Base-by-base conservation (phyloP, 2,113 vertebrate genomes). In the Xiphophorus maculatus region DNA sequence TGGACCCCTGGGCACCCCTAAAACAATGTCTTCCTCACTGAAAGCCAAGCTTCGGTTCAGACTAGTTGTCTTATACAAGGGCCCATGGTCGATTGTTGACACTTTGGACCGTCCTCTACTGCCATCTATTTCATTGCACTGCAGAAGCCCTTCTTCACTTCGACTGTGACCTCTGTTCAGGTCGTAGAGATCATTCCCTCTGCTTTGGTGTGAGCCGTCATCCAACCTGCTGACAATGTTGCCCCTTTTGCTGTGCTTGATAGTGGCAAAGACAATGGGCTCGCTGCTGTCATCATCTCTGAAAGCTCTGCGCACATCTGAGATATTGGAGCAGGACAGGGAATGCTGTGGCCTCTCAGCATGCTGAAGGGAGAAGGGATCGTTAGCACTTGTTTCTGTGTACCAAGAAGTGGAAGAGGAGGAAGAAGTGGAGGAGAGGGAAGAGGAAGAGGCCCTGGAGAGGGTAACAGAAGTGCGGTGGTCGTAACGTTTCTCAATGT, bases 301-400 rank as follows among this genome's bases (percentile, higher is more conserved):
- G 48, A 91, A 91, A 48, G 71, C 90, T 29, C 75, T 65, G 35
- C 69, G 87, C 4, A 79, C 83, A 22, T 92, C 90, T 12, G 84
- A 33, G 32, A 95, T 90, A 73, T 95, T 93, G 73, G 91, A 90
- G 79, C 95, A 95, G 54, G 95, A 95, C 22, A 93, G 82, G 15
- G 95, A 94, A 10, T 95, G 94, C 22, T 84, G 89, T 22, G 91
- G 93, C 54, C 87, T 85, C 33, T 73, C 88, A 7, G 65, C 81
- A 29, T 81, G 81, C 58, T 48, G 70, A 25, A 88, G 78, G 79
- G 88, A 88, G 42, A 84, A 77, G 7, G 89, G 79, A 58, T 91
- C 86, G 5, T 92, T 93, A 5, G 88, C 62, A 51, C 90, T 94
- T 2, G 84, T 74, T 42, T 94, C 94, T 1, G 95, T 94, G 58